Percentiles rank a stretch among this genome's conserved stretches.
Evolutionary conservation across 2,888 invertebrate genomes (phyloP).

Genomic region (Limulus polyphemus): DNA sequence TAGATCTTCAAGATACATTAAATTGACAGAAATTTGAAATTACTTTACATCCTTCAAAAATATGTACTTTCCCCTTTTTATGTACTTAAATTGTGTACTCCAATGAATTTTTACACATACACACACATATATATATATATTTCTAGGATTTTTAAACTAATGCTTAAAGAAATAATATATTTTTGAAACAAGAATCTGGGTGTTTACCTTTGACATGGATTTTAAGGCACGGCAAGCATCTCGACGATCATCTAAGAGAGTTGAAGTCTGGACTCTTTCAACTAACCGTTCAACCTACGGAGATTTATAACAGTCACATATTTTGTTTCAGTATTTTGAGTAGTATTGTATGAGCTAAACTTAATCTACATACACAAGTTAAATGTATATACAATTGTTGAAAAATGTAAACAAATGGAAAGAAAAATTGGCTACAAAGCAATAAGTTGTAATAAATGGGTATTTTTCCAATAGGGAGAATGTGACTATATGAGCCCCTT

Average conservation of each 20-base stretch:
- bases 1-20: no score
- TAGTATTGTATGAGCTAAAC: neutral
- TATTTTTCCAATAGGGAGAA: no score
- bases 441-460: conserved; percentile 2
- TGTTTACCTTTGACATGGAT: conserved; percentile 44
- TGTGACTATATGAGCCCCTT: neutral
- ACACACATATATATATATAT: neutral
- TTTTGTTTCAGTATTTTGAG: neutral
- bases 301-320: neutral
- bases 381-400: neutral
- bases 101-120: neutral
- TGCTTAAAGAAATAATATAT: neutral
- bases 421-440: conserved; percentile 3
- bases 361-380: neutral
- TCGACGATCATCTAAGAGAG: conserved; percentile 80
- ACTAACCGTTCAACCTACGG: conserved; percentile 75
- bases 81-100: no score
- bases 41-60: no score
- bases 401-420: conserved; percentile 32
- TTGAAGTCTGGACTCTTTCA: conserved; percentile 82
- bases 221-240: conserved; percentile 93
- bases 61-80: no score
- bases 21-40: no score
- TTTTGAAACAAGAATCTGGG: neutral
- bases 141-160: no score